Evolutionary conservation across 1,140 invertebrate species (phyloP), one percentile per base, ranked within the genome.

Genomic region (Macrosteles quadrilineatus): DNA sequence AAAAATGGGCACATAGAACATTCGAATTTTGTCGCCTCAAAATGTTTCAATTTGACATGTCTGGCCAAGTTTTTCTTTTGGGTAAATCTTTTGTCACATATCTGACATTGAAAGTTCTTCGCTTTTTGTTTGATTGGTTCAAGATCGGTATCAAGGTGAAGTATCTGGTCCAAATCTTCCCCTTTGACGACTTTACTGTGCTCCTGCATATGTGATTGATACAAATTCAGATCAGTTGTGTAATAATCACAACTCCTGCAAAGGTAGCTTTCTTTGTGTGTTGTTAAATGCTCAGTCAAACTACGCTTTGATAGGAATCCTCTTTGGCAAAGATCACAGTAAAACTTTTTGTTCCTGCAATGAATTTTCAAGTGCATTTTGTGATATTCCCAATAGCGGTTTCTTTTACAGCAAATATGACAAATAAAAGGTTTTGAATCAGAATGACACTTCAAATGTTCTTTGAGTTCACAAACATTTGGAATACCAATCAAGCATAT

Each of bases 391-490:
- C 36, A 32, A 19, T 9, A 14, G 2, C 36, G 30, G 23, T 36
- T 36, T 64, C 36, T 64, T 36, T 64, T 64, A 32, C 36, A 32
- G 36, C 62, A 64, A 2, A 64, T 36, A 6, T 64, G 30, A 36
- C 62, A 64, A 31, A 43, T 12, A 36, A 23, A 64, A 32, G 62
- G 36, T 21, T 64, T 43, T 40, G 32, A 3, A n/a, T 64, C 17
- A 36, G 23, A 3, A 64, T 59, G 55, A 25, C 27, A 14, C n/a
- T 59, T 59, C 6, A 59, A 25, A 59, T 59, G 55, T 2, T 25
- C 55, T n/a, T 14, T 59, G 11, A 59, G 12, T 14, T 14, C 12
- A 29, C 27, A 9, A 4, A 59, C 27, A 59, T 27, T 59, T 3
- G 21, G 6, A 1, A 29, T 9, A 9, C 27, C 4, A 4, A 4